phyloP scores from a whole-genome alignment of 2,113 vertebrate species.

The Hemiscyllium ocellatum region DNA sequence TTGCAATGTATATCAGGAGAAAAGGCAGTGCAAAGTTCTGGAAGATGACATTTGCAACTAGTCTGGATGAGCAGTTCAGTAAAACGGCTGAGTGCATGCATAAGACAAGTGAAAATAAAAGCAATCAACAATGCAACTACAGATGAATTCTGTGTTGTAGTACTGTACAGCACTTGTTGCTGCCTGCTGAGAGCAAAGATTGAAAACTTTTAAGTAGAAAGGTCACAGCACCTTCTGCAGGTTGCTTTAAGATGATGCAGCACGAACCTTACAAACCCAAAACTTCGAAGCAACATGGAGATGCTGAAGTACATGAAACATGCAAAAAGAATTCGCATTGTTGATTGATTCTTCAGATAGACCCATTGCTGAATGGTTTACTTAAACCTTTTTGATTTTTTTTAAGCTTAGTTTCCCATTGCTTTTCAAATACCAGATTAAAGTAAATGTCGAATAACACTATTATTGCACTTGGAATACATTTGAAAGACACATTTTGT shows the following conservation, averaged over 20 bases:
- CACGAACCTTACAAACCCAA: no score
- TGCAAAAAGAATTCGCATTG: not conserved
- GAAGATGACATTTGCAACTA: not conserved
- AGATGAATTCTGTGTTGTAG: no score
- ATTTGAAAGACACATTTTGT: not conserved
- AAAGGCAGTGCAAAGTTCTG: not conserved
- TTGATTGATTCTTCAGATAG: not conserved
- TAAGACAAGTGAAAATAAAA: not conserved
- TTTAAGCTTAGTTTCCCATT: not conserved
- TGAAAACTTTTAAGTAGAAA: not conserved
- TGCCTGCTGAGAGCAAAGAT: not conserved
- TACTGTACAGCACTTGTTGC: no score
- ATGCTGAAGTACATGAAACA: not conserved
- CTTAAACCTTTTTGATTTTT: not conserved
- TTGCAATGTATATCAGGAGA: not conserved
- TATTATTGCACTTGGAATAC: not conserved
- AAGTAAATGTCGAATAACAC: not conserved
- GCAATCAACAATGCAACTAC: not conserved
- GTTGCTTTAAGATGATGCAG: not conserved
- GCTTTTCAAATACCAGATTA: not conserved
- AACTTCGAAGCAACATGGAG: not conserved
- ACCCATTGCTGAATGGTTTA: not conserved
- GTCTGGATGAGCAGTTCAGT: not conserved
- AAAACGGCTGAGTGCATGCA: not conserved
- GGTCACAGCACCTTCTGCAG: slow-evolving; percentile 28